A percentile compares a stretch with the other conserved stretches of the same genome.
Conservation (phyloP, 2,888 invertebrate genomes). For the Chalcosyrphus nemorum region DNA sequence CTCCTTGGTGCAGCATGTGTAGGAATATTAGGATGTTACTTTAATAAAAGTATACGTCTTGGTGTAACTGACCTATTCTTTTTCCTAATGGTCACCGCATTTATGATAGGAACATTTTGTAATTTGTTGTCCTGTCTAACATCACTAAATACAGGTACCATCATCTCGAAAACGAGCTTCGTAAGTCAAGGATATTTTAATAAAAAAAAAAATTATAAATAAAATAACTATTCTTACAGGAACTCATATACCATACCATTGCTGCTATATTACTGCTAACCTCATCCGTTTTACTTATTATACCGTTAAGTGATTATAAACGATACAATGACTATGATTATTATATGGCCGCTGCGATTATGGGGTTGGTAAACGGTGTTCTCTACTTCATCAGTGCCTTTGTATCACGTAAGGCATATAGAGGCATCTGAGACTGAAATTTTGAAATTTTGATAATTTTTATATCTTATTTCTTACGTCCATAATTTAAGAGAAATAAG, state of each 20-base stretch:
- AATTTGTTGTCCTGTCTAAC: neutral
- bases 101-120: neutral
- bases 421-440: constrained; percentile 85
- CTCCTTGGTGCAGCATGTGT: neutral
- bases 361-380: constrained; percentile 88
- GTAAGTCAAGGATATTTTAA: constrained; percentile 80
- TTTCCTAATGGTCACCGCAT: neutral
- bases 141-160: neutral
- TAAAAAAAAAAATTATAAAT: neutral
- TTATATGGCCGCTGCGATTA: constrained; percentile 87
- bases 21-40: neutral
- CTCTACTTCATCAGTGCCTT: constrained; percentile 90
- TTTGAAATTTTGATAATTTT: neutral
- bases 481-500: too few species aligned
- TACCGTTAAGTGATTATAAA: constrained; percentile 85
- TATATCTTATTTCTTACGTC: too few species aligned
- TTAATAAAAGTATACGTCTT: neutral
- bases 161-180: constrained; percentile 86
- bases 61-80: neutral
- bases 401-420: constrained; percentile 89
- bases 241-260: constrained; percentile 90
- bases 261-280: constrained; percentile 89
- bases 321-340: constrained; percentile 84
- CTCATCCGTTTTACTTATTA: constrained; percentile 87
- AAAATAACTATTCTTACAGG: constrained; percentile 84